Percentiles rank a stretch among this genome's conserved stretches.
These are phyloP conservation scores for Pemphigus obesinymphae DNA, from an alignment of 1,140 invertebrate species.

Conservation along the genomic window DNA sequence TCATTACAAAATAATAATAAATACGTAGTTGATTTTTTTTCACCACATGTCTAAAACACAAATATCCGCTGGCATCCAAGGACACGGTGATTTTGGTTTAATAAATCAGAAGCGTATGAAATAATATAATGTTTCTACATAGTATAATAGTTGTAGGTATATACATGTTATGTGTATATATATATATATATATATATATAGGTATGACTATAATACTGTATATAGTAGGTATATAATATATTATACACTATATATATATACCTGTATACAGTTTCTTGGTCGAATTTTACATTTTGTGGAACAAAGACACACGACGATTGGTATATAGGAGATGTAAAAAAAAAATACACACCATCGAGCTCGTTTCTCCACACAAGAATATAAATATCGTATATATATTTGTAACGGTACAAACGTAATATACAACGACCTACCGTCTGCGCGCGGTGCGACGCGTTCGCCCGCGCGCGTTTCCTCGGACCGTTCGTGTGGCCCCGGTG, in stretches of 20 bases:
- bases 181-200: not conserved
- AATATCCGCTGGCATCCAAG: no score
- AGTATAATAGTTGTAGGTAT: not conserved
- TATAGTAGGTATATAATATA: no score
- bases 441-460: not conserved
- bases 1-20: no score
- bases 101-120: no score
- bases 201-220: no score
- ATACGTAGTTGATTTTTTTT: no score
- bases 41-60: not conserved
- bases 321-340: not conserved
- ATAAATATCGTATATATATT: not conserved
- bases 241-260: no score
- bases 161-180: not conserved
- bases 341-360: no score
- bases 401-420: constrained; percentile 16
- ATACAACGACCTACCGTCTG: constrained; percentile 31
- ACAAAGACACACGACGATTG: not conserved
- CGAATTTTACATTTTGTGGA: not conserved
- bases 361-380: not conserved
- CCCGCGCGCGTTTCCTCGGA: not conserved
- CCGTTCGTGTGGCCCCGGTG: not conserved
- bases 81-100: no score
- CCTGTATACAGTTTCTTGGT: not conserved
- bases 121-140: no score